Conservation (phyloP, 2,113 vertebrate species). For the Podocnemis expansa region DNA sequence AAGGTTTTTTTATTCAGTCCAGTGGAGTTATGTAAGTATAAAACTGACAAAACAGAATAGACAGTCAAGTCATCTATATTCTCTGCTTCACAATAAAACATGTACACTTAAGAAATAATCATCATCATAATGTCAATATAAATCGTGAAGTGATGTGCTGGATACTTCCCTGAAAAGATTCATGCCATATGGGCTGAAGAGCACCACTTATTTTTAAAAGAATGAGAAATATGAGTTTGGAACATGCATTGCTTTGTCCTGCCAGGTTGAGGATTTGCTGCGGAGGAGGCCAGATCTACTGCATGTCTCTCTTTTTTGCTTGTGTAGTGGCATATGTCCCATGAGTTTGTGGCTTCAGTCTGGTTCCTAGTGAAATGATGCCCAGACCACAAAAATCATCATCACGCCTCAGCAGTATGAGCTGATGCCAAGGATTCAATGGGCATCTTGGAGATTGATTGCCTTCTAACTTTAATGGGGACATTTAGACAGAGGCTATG, state of each 20-base stretch:
- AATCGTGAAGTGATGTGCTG: conserved; percentile 41
- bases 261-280: conserved; percentile 67
- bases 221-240: conserved; percentile 68
- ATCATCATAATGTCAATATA: conserved; percentile 43
- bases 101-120: conserved; percentile 48
- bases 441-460: not conserved
- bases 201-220: conserved; percentile 73
- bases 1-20: not conserved
- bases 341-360: not conserved
- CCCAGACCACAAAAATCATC: not conserved
- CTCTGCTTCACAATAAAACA: conserved; percentile 19
- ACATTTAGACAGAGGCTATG: too few relatives aligned
- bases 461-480: not conserved
- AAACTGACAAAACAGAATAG: not conserved
- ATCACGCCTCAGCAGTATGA: not conserved
- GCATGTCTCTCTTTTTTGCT: conserved; percentile 54
- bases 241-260: conserved; percentile 63
- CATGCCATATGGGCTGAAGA: conserved; percentile 65
- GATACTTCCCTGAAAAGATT: conserved; percentile 69
- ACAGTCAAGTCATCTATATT: not conserved
- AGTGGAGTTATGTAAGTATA: not conserved
- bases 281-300: conserved; percentile 33
- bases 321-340: conserved; percentile 42
- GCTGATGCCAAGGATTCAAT: not conserved
- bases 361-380: not conserved